These are phyloP conservation scores for Julus scanicus DNA, from an alignment of 2,888 invertebrate species.

Conservation along the genomic window DNA sequence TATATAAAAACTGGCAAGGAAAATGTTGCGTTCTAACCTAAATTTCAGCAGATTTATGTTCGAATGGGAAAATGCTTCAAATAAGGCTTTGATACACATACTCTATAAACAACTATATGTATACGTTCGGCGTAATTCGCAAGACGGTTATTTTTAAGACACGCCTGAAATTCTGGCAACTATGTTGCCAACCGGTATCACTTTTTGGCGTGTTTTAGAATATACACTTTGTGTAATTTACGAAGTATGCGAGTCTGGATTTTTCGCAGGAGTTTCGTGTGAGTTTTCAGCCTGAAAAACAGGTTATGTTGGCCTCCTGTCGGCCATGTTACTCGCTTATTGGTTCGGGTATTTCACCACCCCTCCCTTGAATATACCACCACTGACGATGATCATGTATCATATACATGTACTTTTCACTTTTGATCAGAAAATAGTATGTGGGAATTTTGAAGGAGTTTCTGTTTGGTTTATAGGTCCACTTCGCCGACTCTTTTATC, in stretches of 20 bases:
- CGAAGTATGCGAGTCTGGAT: not conserved
- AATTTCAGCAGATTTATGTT: too few relatives aligned
- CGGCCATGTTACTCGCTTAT: constrained; percentile 7
- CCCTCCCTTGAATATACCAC: not conserved
- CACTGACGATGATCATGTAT: not conserved
- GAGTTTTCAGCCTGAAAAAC: constrained; percentile 8
- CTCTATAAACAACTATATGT: too few relatives aligned
- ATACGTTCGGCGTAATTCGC: too few relatives aligned
- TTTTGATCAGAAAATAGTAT: too few relatives aligned
- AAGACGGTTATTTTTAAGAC: too few relatives aligned
- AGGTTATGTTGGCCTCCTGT: not conserved
- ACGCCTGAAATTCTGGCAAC: not conserved
- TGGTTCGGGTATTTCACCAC: not conserved
- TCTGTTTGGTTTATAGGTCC: too few relatives aligned
- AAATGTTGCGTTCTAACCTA: not conserved
- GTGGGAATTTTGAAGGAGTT: too few relatives aligned
- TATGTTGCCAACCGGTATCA: constrained; percentile 16
- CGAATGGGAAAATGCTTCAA: too few relatives aligned
- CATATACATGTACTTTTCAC: too few relatives aligned
- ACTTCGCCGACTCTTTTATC: too few relatives aligned
- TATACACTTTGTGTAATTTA: not conserved
- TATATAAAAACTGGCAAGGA: not conserved
- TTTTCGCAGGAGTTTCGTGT: not conserved
- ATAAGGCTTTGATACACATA: too few relatives aligned
- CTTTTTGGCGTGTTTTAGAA: not conserved